Evolutionary conservation across 2,113 vertebrate genomes (phyloP).

Genomic region (Triplophysa tibetana): DNA sequence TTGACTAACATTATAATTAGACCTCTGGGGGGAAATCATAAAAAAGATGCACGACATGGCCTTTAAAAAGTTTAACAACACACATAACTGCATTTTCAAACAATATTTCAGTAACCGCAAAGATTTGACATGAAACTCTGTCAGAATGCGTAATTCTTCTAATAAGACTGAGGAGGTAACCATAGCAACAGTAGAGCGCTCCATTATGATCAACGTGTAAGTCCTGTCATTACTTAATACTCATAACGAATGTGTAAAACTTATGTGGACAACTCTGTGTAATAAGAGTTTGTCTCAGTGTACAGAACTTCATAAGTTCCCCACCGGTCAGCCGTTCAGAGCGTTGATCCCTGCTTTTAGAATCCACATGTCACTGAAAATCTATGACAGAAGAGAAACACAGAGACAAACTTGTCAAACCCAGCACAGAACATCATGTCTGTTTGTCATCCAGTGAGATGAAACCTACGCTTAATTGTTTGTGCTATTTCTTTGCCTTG

Average conservation of each 20-base stretch:
- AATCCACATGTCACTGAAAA: too few relatives aligned
- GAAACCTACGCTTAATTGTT: not conserved
- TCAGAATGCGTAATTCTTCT: not conserved
- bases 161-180: not conserved
- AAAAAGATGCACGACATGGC: too few relatives aligned
- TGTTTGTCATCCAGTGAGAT: not conserved
- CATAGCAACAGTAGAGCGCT: not conserved
- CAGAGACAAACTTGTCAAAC: too few relatives aligned
- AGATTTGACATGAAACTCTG: too few relatives aligned
- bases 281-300: too few relatives aligned
- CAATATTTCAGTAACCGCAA: too few relatives aligned
- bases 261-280: too few relatives aligned
- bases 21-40: not conserved
- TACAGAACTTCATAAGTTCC: too few relatives aligned
- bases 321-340: too few relatives aligned
- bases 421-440: not conserved
- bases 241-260: too few relatives aligned
- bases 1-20: not conserved
- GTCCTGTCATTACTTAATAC: not conserved
- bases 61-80: not conserved
- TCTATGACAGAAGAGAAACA: too few relatives aligned
- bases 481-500: not conserved
- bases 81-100: not conserved
- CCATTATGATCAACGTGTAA: not conserved
- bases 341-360: too few relatives aligned